Percentiles rank a stretch among this genome's conserved stretches.
Conservation (phyloP, 2,797 vertebrate species). For the Cyprinodon diabolis region DNA sequence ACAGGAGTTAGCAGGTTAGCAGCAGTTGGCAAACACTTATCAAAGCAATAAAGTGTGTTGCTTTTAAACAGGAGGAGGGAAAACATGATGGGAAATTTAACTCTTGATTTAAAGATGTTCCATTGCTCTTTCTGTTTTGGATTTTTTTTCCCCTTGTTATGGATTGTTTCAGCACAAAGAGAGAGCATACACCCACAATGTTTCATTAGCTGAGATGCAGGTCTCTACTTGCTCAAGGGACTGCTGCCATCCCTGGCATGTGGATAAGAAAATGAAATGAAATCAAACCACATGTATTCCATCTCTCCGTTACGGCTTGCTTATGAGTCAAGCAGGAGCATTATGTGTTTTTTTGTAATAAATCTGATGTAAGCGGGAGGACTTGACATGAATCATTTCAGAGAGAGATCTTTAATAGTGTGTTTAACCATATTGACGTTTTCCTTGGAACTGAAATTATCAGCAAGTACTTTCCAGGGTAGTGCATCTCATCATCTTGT, state of each 20-base stretch:
- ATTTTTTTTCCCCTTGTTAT: slow-evolving; percentile 30
- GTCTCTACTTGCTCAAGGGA: slow-evolving; percentile 61
- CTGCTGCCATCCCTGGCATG: slow-evolving; percentile 48
- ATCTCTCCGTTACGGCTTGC: slow-evolving; percentile 8
- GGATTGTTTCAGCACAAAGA: slow-evolving; percentile 54
- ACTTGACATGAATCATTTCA: slow-evolving; percentile 16
- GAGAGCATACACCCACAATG: slow-evolving; percentile 57
- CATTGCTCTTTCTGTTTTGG: slow-evolving; percentile 23
- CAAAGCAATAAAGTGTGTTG: slow-evolving; percentile 9
- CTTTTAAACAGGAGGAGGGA: not conserved
- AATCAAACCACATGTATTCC: slow-evolving; percentile 29
- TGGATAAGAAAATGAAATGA: slow-evolving; percentile 39
- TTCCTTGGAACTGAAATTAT: slow-evolving; percentile 1
- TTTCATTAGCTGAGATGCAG: slow-evolving; percentile 66
- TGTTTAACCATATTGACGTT: slow-evolving; percentile 16
- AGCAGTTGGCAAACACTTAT: slow-evolving; percentile 1
- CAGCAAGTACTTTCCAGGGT: slow-evolving; percentile 19
- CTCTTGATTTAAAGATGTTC: slow-evolving; percentile 39
- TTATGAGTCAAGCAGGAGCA: slow-evolving; percentile 4
- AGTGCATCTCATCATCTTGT: slow-evolving; percentile 12
- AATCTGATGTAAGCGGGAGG: slow-evolving; percentile 17
- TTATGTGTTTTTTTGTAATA: slow-evolving; percentile 13
- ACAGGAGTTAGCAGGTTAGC: not conserved
- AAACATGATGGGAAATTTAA: slow-evolving; percentile 14
- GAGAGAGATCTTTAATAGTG: slow-evolving; percentile 4